Percentiles rank a stretch among this genome's conserved stretches.
Conservation (phyloP, 2,113 vertebrate species). For the Bolborhynchus lineola region DNA sequence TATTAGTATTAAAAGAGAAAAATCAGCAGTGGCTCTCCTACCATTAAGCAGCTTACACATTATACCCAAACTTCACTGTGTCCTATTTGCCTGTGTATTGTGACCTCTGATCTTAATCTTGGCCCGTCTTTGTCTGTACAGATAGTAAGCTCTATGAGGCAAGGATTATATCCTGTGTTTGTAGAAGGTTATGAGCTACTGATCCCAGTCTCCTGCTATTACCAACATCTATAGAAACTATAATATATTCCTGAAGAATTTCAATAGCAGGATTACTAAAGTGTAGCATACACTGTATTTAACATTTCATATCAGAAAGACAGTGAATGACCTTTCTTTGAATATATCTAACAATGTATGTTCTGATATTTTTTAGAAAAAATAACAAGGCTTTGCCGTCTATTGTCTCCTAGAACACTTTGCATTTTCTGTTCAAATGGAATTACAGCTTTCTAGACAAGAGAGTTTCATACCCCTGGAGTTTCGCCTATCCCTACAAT, state of each 20-base stretch:
- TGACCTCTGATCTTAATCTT: slow-evolving; percentile 57
- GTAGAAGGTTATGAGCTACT: slow-evolving; percentile 6
- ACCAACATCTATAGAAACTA: neutral
- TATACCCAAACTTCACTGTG: neutral
- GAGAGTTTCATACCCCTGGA: neutral
- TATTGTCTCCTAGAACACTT: neutral
- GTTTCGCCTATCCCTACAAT: neutral
- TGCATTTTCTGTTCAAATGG: neutral
- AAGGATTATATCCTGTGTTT: slow-evolving; percentile 41
- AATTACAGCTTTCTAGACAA: neutral
- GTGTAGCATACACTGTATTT: neutral
- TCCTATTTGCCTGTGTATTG: neutral
- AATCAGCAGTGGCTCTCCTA: neutral
- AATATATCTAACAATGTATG: neutral
- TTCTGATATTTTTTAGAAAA: neutral
- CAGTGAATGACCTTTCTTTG: neutral
- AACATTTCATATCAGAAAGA: neutral
- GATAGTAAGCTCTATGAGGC: slow-evolving; percentile 18
- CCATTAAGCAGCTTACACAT: neutral
- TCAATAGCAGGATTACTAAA: neutral
- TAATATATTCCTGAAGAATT: neutral
- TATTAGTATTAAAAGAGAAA: neutral
- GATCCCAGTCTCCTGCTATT: neutral
- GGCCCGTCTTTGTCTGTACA: neutral
- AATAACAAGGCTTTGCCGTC: neutral